Evolutionary conservation across 2,113 vertebrate species (phyloP).

Genomic region (Gadus macrocephalus): DNA sequence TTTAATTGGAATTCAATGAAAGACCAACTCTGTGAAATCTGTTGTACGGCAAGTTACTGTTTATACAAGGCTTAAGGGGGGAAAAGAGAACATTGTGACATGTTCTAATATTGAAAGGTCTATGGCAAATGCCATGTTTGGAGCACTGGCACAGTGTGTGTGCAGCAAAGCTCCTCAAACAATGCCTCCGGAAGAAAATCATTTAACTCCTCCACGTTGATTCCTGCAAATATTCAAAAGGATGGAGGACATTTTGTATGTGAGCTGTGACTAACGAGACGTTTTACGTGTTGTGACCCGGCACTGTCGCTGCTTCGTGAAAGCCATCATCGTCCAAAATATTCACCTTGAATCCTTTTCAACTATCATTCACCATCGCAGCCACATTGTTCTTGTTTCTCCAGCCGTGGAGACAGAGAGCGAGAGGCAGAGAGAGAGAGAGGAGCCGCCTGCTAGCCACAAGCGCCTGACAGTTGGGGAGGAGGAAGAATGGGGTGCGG

Average conservation of each 20-base stretch:
- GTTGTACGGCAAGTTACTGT: constrained; percentile 36
- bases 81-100: constrained; percentile 13
- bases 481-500: constrained; percentile 10
- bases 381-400: neutral
- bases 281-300: constrained; percentile 11
- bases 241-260: constrained; percentile 21
- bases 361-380: constrained; percentile 4
- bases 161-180: too few species aligned
- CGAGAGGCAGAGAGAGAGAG: neutral
- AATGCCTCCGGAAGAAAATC: neutral
- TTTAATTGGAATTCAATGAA: constrained; percentile 57
- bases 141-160: constrained; percentile 15
- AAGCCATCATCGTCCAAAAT: constrained; percentile 22
- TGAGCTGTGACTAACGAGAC: constrained; percentile 11
- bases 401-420: constrained; percentile 3
- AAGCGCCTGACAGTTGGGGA: neutral
- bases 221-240: constrained; percentile 33
- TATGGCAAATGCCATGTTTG: too few species aligned
- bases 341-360: constrained; percentile 21
- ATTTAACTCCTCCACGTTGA: neutral
- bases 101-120: too few species aligned
- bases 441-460: neutral
- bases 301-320: constrained; percentile 5
- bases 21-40: constrained; percentile 31
- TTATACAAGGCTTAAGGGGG: constrained; percentile 41